Evolutionary conservation across 2,888 invertebrate species (phyloP), one percentile per base, ranked within the genome.

Genomic region (Drosophila greeni): DNA sequence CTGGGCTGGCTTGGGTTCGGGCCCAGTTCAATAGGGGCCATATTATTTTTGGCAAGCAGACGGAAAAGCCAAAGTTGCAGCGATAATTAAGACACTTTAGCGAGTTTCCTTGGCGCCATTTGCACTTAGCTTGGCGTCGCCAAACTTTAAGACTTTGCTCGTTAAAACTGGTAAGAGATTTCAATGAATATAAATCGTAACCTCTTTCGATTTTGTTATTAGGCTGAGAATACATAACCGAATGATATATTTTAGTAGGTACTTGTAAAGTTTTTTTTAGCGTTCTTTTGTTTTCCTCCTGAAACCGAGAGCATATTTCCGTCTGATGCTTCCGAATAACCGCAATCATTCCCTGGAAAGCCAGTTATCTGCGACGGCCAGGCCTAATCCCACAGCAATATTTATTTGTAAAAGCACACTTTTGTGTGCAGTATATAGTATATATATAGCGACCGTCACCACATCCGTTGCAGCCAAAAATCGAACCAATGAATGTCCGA

Each of bases 401-500:
- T 77, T 66, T 64, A 73, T 77, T 58, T 61, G 65, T 51, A 62
- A 64, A 60, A 52, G 29, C 54, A 68, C 45, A 60, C 64, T 78
- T 74, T 71, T 62, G 66, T 73, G 61, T 62, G 57, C 45, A 47
- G 74, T 68, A 64, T 72, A 68, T 37, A 62, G 11, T 16, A 42
- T 26, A 47, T 26, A 47, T 24, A 42, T 34, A 72, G n/a, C 42
- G 55, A 74, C 48, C 36, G 34, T 69, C 34, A 61, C 66, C 64
- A 59, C 76, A 76, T 79, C 80, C 78, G 66, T 54, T 59, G 45
- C 45, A 54, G 9, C 45, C 62, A 73, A 75, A 75, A 75, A 39
- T 39, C 24, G 31, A 39, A 45, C 31, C 45, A 33, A 23, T 59
- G 51, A 60, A 59, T 59, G 59, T 58, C 59, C 45, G 59, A 60